These are phyloP conservation scores for Hemibagrus wyckioides DNA, from an alignment of 2,113 vertebrate species.

Conservation along the genomic window DNA sequence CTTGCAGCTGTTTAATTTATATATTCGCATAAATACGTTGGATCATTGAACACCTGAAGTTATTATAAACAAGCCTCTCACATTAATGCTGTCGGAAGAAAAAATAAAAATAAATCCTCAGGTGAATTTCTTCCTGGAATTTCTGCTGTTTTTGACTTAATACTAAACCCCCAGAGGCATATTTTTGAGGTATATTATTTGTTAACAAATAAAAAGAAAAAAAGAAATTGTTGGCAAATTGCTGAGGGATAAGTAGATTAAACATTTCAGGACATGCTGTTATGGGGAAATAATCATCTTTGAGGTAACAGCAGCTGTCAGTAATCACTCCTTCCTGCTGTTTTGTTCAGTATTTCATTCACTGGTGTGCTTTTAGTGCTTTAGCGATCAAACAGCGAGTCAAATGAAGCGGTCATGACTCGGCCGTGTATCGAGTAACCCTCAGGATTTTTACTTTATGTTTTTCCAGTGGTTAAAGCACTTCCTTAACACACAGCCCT, in stretches of 20 bases:
- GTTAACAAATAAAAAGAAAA: too few species aligned
- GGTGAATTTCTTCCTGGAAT: neutral
- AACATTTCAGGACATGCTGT: neutral
- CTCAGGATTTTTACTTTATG: neutral
- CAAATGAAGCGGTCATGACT: conserved; percentile 29
- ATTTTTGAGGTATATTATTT: neutral
- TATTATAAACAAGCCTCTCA: too few species aligned
- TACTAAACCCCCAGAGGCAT: neutral
- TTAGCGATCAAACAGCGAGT: conserved; percentile 37
- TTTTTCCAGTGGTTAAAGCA: neutral
- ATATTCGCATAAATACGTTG: neutral
- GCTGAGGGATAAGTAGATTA: neutral
- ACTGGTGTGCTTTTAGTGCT: too few species aligned
- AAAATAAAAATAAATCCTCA: neutral
- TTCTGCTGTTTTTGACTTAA: neutral
- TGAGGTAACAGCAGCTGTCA: neutral
- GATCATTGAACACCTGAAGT: too few species aligned
- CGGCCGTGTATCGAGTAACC: neutral
- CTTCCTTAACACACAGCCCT: neutral
- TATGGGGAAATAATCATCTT: neutral
- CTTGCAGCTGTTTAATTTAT: neutral
- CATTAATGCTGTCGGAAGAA: neutral
- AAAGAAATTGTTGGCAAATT: neutral
- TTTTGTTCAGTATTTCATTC: neutral
- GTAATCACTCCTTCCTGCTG: neutral